phyloP scores from a whole-genome alignment of 2,797 vertebrate genomes.

The Scolopax bukidnonensis region DNA sequence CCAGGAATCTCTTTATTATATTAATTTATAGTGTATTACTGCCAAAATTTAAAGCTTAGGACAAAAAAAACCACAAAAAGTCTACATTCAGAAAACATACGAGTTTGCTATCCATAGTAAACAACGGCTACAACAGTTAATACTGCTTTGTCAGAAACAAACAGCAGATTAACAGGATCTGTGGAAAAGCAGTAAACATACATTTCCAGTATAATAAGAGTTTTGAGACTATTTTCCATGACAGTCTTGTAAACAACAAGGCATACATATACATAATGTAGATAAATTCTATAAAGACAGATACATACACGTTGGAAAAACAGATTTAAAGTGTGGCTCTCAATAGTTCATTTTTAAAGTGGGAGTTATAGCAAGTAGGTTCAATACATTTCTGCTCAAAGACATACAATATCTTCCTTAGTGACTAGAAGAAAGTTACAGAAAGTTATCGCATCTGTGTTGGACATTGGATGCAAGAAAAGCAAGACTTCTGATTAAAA shows the following conservation, averaged over 20 bases:
- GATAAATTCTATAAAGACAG: background rate
- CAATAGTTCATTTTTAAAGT: background rate
- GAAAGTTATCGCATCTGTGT: background rate
- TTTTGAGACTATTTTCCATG: background rate
- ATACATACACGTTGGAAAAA: background rate
- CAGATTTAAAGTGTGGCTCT: background rate
- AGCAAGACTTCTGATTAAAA: background rate
- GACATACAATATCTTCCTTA: background rate
- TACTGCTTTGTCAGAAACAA: background rate
- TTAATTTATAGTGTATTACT: background rate
- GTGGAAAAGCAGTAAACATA: background rate
- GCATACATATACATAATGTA: background rate
- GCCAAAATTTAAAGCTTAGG: background rate
- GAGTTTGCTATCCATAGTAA: background rate
- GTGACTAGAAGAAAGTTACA: background rate
- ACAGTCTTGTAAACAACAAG: background rate
- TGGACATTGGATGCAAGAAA: background rate
- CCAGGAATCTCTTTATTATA: background rate
- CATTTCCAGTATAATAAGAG: background rate
- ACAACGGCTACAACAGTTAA: background rate
- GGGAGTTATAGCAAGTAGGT: background rate
- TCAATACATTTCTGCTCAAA: background rate
- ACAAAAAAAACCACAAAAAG: background rate
- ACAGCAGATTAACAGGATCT: background rate
- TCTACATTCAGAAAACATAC: background rate